Evolutionary conservation across 2,888 invertebrate genomes (phyloP).

Genomic region (Nysson spinosus): DNA sequence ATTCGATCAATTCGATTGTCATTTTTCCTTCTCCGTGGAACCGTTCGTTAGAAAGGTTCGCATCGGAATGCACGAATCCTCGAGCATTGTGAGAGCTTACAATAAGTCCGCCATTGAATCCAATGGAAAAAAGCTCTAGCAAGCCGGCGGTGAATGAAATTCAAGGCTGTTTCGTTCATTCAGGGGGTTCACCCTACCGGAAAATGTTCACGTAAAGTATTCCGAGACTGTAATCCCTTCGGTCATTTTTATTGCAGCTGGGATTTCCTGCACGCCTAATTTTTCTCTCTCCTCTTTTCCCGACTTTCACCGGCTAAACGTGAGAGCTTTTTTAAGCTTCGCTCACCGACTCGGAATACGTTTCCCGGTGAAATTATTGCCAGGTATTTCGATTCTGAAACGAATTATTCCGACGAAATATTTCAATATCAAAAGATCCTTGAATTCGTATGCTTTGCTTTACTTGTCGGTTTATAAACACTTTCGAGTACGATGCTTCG

Average conservation of each 20-base stretch:
- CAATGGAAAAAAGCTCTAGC: constrained; percentile 9
- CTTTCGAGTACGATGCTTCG: too few species aligned
- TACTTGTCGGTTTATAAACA: too few species aligned
- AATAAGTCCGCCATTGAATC: constrained; percentile 41
- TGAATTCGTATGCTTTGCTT: too few species aligned
- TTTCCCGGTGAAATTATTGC: too few species aligned
- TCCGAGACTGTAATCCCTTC: constrained; percentile 13
- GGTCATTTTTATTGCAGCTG: neutral
- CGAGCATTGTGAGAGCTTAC: constrained; percentile 21
- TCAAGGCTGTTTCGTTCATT: constrained; percentile 34
- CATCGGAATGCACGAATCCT: constrained; percentile 11
- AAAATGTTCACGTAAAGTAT: constrained; percentile 3
- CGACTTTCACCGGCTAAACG: neutral
- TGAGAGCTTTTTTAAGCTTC: neutral
- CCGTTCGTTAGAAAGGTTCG: constrained; percentile 30
- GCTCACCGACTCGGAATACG: neutral
- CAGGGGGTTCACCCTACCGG: constrained; percentile 7
- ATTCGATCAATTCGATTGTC: neutral
- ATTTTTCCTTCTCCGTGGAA: neutral
- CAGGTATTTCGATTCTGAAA: too few species aligned
- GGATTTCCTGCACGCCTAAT: neutral
- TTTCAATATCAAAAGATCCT: too few species aligned
- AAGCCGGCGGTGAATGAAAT: constrained; percentile 19
- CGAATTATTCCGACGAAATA: too few species aligned
- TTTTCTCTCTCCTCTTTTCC: neutral